Evolutionary conservation across 2,113 vertebrate genomes (phyloP), one percentile per base, ranked within the genome.

Genomic region (Gambusia affinis): DNA sequence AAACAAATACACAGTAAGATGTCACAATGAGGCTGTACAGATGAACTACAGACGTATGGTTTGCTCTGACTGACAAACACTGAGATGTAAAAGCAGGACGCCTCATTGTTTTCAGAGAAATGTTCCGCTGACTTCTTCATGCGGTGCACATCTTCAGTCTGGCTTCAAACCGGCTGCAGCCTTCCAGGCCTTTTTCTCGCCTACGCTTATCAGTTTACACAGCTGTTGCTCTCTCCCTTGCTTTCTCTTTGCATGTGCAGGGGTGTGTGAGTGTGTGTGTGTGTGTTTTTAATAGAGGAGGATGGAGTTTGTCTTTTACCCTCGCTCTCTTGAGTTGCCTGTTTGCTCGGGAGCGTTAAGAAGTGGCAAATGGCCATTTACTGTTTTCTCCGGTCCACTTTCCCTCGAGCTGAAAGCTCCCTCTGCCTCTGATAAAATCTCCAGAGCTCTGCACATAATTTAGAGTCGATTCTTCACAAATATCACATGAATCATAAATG

Each of bases 131-230:
- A 72, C 77, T 81, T 80, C 75, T 78, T 75, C 81, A 81, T 6
- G 65, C 14, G 19, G 29, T n/a, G 61, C 61, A 67, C 78, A 81
- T 85, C 79, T 84, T 82, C 60, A 81, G 72, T 42, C 81, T 61
- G 77, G 22, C 27, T 86, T 47, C 73, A 67, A 83, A 71, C 24
- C 70, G 73, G 77, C 64, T 29, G 31, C 73, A 81, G 84, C 75
- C 80, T 90, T 76, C 62, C 76, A 85, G 80, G 85, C 83, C 35
- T 82, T 85, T 85, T 79, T 88, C 57, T 84, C 57, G 57, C 68
- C 76, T 75, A 72, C 60, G 84, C 89, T 90, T 90, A 92, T 92
- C 90, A 89, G 82, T 89, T 89, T 89, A 81, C 87, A 88, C 92
- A 92, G 91, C 87, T 89, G 90, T 78, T 87, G 67, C 83, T 67